Conservation (phyloP, 2,113 vertebrate species). For the Cyprinodon brontotheroides region DNA sequence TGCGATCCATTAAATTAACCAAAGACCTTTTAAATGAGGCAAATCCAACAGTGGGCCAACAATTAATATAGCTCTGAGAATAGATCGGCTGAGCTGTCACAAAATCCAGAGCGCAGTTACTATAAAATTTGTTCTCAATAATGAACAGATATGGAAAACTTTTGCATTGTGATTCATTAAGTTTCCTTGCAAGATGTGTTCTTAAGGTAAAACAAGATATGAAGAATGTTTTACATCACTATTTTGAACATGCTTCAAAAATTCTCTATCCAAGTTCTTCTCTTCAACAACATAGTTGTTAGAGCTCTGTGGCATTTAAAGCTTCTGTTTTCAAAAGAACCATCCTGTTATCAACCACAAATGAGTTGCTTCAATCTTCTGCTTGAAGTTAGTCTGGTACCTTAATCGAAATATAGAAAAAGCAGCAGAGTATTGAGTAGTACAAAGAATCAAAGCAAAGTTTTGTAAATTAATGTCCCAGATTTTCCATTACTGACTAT, state of each 20-base stretch:
- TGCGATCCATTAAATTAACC: constrained; percentile 77
- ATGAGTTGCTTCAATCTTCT: constrained; percentile 33
- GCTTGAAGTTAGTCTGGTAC: constrained; percentile 8
- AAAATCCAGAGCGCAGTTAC: constrained; percentile 41
- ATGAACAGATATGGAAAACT: constrained; percentile 16
- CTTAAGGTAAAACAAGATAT: neutral
- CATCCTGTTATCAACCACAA: constrained; percentile 40
- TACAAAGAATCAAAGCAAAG: constrained; percentile 28
- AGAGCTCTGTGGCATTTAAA: constrained; percentile 5
- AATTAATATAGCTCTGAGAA: constrained; percentile 76
- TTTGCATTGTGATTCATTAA: neutral
- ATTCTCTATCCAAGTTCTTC: neutral
- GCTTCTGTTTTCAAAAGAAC: constrained; percentile 25
- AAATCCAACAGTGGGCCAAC: constrained; percentile 66
- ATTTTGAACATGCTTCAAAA: neutral
- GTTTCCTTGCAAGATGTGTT: neutral
- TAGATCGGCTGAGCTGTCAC: constrained; percentile 66
- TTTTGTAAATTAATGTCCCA: constrained; percentile 45
- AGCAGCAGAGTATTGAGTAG: constrained; percentile 14
- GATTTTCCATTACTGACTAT: neutral
- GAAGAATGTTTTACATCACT: neutral
- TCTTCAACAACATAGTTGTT: constrained; percentile 4
- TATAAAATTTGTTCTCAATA: constrained; percentile 45
- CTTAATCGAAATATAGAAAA: constrained; percentile 22
- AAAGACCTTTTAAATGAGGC: constrained; percentile 76